Evolutionary conservation across 2,113 vertebrate genomes (phyloP).

Genomic region (Phrynosoma platyrhinos): DNA sequence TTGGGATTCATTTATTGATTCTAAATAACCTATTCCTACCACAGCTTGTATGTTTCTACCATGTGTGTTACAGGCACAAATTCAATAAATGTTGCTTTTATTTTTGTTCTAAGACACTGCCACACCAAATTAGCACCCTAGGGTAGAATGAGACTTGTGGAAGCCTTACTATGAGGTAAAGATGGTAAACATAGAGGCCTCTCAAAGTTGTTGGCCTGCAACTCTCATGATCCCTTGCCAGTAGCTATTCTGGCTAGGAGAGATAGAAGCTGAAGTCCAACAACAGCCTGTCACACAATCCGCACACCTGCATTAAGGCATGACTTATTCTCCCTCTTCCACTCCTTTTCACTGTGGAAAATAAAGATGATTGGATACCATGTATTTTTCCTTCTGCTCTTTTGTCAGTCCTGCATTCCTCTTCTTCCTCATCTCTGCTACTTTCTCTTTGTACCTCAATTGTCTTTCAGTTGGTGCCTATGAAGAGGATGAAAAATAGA

Average conservation of each 20-base stretch:
- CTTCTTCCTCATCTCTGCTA: constrained; percentile 95
- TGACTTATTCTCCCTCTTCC: not conserved
- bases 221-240: not conserved
- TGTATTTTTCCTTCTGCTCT: constrained; percentile 98
- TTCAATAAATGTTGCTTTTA: not conserved
- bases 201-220: not conserved
- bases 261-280: not conserved
- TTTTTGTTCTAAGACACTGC: not conserved
- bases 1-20: not conserved
- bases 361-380: constrained; percentile 78
- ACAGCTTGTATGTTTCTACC: not conserved
- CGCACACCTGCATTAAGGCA: not conserved
- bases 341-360: not conserved
- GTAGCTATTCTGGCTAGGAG: not conserved
- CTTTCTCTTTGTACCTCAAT: constrained; percentile 95
- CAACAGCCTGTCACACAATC: not conserved
- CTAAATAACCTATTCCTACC: not conserved
- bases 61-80: not conserved
- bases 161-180: not conserved
- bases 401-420: constrained; percentile 92
- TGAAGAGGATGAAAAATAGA: constrained; percentile 30
- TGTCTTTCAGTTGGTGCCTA: constrained; percentile 94
- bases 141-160: no score
- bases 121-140: not conserved
- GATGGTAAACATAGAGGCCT: not conserved